Evolutionary conservation across 2,113 vertebrate species (phyloP).

Genomic region (Catharus bicknelli): DNA sequence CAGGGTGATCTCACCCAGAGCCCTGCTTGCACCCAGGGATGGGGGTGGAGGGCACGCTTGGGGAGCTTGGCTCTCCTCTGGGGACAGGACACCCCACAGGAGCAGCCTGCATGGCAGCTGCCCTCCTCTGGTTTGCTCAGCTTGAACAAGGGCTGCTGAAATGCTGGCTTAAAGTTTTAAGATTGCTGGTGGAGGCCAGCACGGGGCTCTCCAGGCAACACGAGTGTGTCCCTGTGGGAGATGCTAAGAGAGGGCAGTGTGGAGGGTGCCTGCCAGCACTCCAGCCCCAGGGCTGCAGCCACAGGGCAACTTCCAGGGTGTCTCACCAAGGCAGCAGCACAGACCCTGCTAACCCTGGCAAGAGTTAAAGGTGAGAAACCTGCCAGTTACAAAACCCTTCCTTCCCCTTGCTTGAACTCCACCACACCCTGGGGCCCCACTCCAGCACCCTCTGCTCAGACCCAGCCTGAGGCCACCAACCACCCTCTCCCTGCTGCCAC

Average conservation of each 20-base stretch:
- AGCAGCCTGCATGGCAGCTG: background rate
- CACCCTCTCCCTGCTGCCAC: background rate
- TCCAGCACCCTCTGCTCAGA: background rate
- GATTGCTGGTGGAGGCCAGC: background rate
- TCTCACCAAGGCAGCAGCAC: background rate
- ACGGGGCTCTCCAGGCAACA: background rate
- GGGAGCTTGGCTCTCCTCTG: background rate
- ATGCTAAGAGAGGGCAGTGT: background rate
- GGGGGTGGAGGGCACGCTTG: rapidly evolving
- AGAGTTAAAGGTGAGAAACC: conserved; percentile 19
- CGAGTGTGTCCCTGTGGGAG: too few species aligned
- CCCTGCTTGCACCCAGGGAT: background rate
- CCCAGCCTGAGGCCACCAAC: background rate
- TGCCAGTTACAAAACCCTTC: conserved; percentile 13
- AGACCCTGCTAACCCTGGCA: background rate
- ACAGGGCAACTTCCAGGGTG: rapidly evolving
- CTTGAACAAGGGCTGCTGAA: background rate
- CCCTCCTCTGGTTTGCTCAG: background rate
- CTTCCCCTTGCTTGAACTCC: conserved; percentile 26
- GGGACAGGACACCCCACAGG: background rate
- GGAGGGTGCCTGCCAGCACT: background rate
- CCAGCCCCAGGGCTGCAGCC: background rate
- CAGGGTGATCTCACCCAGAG: background rate
- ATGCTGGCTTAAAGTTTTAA: background rate
- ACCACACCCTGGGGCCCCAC: background rate